Evolutionary conservation across 1,140 invertebrate species (phyloP).

Genomic region (Pectinophora gossypiella): DNA sequence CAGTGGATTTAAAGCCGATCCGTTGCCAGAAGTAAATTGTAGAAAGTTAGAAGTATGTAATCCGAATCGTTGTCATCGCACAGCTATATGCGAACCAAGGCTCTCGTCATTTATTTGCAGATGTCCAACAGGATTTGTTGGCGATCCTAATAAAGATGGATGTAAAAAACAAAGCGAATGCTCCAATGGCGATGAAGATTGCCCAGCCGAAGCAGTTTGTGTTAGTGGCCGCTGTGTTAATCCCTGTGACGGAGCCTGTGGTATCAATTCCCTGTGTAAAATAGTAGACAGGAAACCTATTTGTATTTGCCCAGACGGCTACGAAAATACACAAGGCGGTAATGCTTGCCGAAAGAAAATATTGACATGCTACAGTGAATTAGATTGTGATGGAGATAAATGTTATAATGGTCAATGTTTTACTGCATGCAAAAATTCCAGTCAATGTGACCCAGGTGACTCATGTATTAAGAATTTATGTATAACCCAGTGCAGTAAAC

Average conservation of each 20-base stretch:
- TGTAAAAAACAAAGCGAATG: slow-evolving; percentile 85
- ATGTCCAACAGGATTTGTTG: slow-evolving; percentile 85
- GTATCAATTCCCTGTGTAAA: slow-evolving; percentile 85
- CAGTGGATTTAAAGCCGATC: slow-evolving; percentile 86
- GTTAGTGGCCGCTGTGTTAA: slow-evolving; percentile 83
- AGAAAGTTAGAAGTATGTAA: slow-evolving; percentile 81
- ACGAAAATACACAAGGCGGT: slow-evolving; percentile 79
- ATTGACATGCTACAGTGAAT: slow-evolving; percentile 80
- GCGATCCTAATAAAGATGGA: slow-evolving; percentile 84
- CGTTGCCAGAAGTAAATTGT: slow-evolving; percentile 88
- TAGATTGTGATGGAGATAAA: slow-evolving; percentile 85
- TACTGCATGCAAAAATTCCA: slow-evolving; percentile 84
- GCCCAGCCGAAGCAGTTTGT: slow-evolving; percentile 85
- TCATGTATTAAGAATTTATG: slow-evolving; percentile 87
- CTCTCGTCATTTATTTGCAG: slow-evolving; percentile 81
- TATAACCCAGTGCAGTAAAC: slow-evolving; percentile 83
- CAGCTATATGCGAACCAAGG: slow-evolving; percentile 85
- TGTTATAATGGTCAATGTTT: slow-evolving; percentile 90
- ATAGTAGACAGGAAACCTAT: slow-evolving; percentile 83
- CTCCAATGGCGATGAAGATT: slow-evolving; percentile 83
- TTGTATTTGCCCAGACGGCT: slow-evolving; percentile 85
- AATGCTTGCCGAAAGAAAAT: slow-evolving; percentile 84
- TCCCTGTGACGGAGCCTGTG: slow-evolving; percentile 87
- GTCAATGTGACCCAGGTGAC: slow-evolving; percentile 88
- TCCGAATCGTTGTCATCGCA: slow-evolving; percentile 87